Base-by-base conservation (phyloP, 2,797 vertebrate genomes). In the Oreortyx pictus region DNA sequence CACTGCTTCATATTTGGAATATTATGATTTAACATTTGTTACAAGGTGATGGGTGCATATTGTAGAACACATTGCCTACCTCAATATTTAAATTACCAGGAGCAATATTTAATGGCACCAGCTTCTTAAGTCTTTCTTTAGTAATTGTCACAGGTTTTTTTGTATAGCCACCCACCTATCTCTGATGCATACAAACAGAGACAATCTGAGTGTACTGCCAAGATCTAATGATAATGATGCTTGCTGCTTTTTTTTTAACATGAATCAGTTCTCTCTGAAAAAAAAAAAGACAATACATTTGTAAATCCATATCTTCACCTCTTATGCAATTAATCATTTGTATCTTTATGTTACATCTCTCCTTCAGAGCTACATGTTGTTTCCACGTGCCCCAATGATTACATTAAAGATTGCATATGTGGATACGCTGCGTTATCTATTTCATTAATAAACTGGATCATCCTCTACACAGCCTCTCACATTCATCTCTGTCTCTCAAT, bases 121-220 rank as follows among this genome's bases (percentile, higher is more conserved):
- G 46, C 39, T 80, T 82, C 68, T 73, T 35, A 44, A 77, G 25
- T 50, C 72, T 74, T 49, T 73, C 67, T 80, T 91, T 59, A 66
- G 65, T 37, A 74, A 80, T 66, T 86, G 68, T 90, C 81, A 90
- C 59, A 81, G 57, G 70, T 87, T 96, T 90, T 87, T 81, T 72
- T 90, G 35, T 41, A 80, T 50, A 92, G 78, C 49, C 84, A 89
- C 75, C 73, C 64, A 92, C 88, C 68, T 79, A 88, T 29, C 57
- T 67, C 61, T 50, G 75, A 82, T 68, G n/a, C 59, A 60, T 41
- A 78, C 60, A 94, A 96, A 94, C 70, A 96, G 50, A 80, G 79
- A 78, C 54, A 93, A 79, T 83, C 70, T 75, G 62, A 19, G 18
- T 89, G 89, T 89, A 78, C 76, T 81, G 66, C 82, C 61, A 89